A percentile compares a stretch with the other conserved stretches of the same genome.
phyloP scores from a whole-genome alignment of 2,888 invertebrate species.

The Watsonalla cultraria region DNA sequence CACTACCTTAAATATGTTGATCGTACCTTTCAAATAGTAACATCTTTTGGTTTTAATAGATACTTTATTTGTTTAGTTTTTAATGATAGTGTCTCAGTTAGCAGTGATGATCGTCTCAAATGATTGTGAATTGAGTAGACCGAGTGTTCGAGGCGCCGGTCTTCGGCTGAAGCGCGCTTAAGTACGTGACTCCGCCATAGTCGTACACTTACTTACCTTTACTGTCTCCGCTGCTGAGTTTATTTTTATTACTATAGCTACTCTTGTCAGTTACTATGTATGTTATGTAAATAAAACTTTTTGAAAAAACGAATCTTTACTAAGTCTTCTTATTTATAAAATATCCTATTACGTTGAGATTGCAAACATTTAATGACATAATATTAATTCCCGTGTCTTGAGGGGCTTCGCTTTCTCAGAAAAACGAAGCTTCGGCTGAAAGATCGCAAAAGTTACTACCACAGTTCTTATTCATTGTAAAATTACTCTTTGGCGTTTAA shows the following conservation, averaged over 20 bases:
- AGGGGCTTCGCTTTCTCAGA: no score
- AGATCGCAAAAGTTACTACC: no score
- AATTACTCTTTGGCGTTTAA: no score
- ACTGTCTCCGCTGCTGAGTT: conserved; percentile 51
- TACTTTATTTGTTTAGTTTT: conserved; percentile 58
- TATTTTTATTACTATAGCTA: conserved; percentile 54
- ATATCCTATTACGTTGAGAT: conserved; percentile 25
- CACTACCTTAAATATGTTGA: conserved; percentile 9
- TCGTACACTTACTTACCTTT: conserved; percentile 24
- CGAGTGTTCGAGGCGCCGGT: conserved; percentile 11
- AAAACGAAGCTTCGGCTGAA: no score
- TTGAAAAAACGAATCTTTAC: conserved; percentile 46
- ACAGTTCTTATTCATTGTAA: no score
- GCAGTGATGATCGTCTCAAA: conserved; percentile 48
- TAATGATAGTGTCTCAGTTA: conserved; percentile 51
- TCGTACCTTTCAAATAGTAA: conserved; percentile 19
- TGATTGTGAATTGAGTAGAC: conserved; percentile 27
- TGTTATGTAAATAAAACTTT: conserved; percentile 75
- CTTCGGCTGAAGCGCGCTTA: conserved; percentile 13
- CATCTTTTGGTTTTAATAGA: conserved; percentile 43
- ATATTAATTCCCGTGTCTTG: no score
- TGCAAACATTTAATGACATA: no score
- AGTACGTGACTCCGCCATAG: conserved; percentile 12
- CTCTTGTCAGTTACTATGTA: conserved; percentile 64
- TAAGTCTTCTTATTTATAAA: conserved; percentile 39